Base-by-base conservation (phyloP, 2,888 invertebrate genomes). In the Tachina grossa region DNA sequence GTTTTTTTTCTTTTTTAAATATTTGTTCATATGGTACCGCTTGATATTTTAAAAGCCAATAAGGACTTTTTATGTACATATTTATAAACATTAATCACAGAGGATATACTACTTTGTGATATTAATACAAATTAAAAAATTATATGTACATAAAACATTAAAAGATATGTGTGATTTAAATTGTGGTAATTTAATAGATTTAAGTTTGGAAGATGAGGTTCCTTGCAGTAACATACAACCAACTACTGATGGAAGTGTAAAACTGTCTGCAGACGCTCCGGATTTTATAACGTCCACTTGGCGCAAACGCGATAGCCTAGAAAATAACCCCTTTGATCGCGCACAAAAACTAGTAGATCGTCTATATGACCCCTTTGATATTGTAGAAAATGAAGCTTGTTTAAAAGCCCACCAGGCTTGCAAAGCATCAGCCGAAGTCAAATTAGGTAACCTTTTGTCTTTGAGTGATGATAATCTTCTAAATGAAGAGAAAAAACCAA, bases 321-420 rank as follows among this genome's bases (percentile, higher is more conserved):
- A 88, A 39, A 89, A 89, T 61, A 90, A 90, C 85, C 90, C 90
- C 1, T 90, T 90, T 78, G 90, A 90, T 76, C 77, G 72, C 14
- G 83, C 85, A 9, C 88, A 89, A 57, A 89, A 89, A 59, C 78
- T 89, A 43, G 88, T 86, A 8, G 83, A 87, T 72, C 83, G 88
- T 41, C 82, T 86, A 72, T 87, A 89, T 61, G 90, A 90, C 86
- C 90, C 89, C 1, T 90, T 90, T 68, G 89, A 90, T 61, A 75
- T 88, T 10, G 84, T 89, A 1, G 88, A 88, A 75, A 88, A 83
- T n/a, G 88, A 89, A 77, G 89, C 88, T n/a, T 87, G 72, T 53
- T 65, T 75, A n/a, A 87, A 88, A 61, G 88, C 87, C 16, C 81
- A 81, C 1, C 47, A 78, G 31, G 43, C 55, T 1, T 31, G 9